Evolutionary conservation across 2,888 invertebrate genomes (phyloP).

Genomic region (Yponomeuta malinellus): DNA sequence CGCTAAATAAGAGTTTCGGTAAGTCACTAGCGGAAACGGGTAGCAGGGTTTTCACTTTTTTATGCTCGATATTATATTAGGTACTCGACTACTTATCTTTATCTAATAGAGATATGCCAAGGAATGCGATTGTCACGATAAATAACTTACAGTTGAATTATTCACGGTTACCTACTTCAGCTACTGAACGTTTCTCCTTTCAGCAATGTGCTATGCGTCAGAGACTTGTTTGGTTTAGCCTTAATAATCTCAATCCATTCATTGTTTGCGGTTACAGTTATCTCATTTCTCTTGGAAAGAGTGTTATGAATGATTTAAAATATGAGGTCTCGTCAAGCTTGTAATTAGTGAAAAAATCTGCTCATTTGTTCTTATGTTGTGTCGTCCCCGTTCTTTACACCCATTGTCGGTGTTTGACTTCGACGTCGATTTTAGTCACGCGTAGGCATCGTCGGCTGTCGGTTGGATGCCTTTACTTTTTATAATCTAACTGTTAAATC

Average conservation of each 20-base stretch:
- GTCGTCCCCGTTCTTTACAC: conserved; percentile 41
- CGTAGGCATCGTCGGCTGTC: conserved; percentile 52
- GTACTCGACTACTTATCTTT: conserved; percentile 29
- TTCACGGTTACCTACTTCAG: background rate
- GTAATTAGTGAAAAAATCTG: conserved; percentile 25
- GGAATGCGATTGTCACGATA: conserved; percentile 14
- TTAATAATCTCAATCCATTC: background rate
- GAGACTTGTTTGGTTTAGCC: background rate
- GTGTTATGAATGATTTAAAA: conserved; percentile 14
- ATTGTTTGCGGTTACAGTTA: conserved; percentile 4
- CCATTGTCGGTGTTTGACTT: conserved; percentile 36
- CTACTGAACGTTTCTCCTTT: background rate
- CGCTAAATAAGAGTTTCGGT: background rate
- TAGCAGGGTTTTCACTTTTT: conserved; percentile 19
- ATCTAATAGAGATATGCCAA: conserved; percentile 11
- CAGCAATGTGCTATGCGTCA: background rate
- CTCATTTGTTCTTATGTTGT: conserved; percentile 33
- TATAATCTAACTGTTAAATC: conserved; percentile 22
- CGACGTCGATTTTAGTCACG: conserved; percentile 57
- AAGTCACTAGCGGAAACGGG: background rate
- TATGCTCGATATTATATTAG: conserved; percentile 8
- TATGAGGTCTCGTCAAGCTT: conserved; percentile 17
- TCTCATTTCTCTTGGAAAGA: conserved; percentile 3
- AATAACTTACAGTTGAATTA: background rate
- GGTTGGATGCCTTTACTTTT: conserved; percentile 46